Evolutionary conservation across 2,113 vertebrate genomes (phyloP), one percentile per base, ranked within the genome.

Genomic region (Stegastes partitus): DNA sequence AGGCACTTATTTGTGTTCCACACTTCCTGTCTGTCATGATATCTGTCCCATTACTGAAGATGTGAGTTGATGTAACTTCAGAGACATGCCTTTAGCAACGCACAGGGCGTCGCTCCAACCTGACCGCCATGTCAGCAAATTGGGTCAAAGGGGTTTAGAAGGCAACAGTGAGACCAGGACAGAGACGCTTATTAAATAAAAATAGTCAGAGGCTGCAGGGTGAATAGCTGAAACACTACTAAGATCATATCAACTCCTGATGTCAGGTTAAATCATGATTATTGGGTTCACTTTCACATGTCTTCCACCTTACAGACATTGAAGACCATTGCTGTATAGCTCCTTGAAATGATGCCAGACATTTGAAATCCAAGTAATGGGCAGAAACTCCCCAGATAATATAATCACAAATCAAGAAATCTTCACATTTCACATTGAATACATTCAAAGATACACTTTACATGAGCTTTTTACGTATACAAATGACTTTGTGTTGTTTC

Each of bases 61-160:
- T 25, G 4, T 23, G 23, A 67, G 18, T 44, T 28, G 15, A 39
- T 25, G 34, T 18, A 25, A 22, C 18, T 0, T 50, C 34, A 53
- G 53, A 56, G 3, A 54, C 63, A 54, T 39, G 23, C 22, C 5
- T 26, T 53, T 75, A 31, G 11, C 25, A 11, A 54, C 54, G 71
- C 21, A 49, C 39, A n/a, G 22, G 49, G 18, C 45, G 21, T 2
- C 23, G 19, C 21, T 2, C 15, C 19, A 55, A 26, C 15, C 23
- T 64, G 39, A 68, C 49, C 59, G 53, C 53, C 5, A 44, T 12
- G 42, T 50, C 56, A 55, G 25, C 16, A 57, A 75, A 78, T 10
- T 81, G 39, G 74, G 73, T 79, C 58, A 76, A 25, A 34, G 10
- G 11, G 42, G 47, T 77, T 68, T 57, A 56, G 75, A 71, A 65